Conservation (phyloP, 2,888 invertebrate species). For the Lochmaea crataegi region DNA sequence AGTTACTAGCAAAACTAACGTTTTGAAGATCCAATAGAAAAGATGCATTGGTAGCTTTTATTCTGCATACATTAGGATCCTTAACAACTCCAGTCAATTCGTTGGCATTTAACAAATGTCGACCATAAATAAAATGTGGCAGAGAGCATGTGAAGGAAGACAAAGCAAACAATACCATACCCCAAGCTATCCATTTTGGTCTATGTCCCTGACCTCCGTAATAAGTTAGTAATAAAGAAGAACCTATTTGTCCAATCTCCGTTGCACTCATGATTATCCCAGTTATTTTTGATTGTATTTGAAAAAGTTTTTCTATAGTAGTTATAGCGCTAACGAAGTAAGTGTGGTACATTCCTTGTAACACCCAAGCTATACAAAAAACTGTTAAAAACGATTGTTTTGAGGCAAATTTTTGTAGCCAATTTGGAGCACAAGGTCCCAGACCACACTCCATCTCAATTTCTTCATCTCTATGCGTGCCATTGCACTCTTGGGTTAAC, state of each 20-base stretch:
- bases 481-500: constrained; percentile 58
- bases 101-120: constrained; percentile 73
- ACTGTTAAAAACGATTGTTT: constrained; percentile 90
- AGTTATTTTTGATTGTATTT: constrained; percentile 91
- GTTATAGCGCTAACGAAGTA: constrained; percentile 95
- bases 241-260: constrained; percentile 93
- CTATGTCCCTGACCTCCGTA: constrained; percentile 92
- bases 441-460: constrained; percentile 80
- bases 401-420: constrained; percentile 83
- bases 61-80: constrained; percentile 64
- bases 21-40: constrained; percentile 26
- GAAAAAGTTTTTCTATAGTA: constrained; percentile 91
- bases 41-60: constrained; percentile 35
- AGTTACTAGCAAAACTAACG: constrained; percentile 31
- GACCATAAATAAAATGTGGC: constrained; percentile 88
- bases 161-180: constrained; percentile 88
- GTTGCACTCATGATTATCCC: constrained; percentile 91
- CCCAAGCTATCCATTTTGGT: constrained; percentile 93
- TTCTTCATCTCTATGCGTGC: constrained; percentile 62
- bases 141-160: constrained; percentile 88
- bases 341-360: constrained; percentile 92
- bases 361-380: constrained; percentile 88
- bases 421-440: constrained; percentile 80
- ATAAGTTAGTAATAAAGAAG: constrained; percentile 87
- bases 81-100: constrained; percentile 63